Conservation (phyloP, 2,797 vertebrate species). For the Xenentodon cancila region DNA sequence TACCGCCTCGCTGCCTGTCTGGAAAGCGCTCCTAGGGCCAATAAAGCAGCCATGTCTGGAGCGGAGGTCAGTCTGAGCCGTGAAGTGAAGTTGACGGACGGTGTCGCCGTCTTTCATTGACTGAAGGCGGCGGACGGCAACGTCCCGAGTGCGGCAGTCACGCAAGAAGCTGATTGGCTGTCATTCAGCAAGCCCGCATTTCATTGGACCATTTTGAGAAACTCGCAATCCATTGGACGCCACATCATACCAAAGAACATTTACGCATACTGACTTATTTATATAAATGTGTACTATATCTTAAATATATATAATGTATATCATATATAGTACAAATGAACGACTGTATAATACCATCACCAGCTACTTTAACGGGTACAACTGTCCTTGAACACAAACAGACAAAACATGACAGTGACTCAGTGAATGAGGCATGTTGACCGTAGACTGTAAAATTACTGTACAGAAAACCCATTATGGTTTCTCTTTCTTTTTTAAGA, state of each 20-base stretch:
- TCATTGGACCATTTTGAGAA: constrained; percentile 34
- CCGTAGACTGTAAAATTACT: too few relatives aligned
- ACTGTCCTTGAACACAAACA: too few relatives aligned
- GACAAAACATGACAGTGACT: too few relatives aligned
- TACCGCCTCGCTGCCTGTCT: constrained; percentile 73
- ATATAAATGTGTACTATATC: too few relatives aligned
- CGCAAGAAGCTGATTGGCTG: constrained; percentile 49
- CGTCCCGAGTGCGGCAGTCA: constrained; percentile 35
- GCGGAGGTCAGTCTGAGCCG: constrained; percentile 68
- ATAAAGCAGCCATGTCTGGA: constrained; percentile 81
- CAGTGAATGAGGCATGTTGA: too few relatives aligned
- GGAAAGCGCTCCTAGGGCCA: constrained; percentile 79
- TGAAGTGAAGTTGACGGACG: constrained; percentile 24
- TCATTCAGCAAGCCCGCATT: rapidly evolving
- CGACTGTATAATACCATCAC: too few relatives aligned
- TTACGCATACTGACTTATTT: too few relatives aligned
- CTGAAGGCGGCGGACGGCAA: not conserved
- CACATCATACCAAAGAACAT: not conserved
- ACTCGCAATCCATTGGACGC: constrained; percentile 31
- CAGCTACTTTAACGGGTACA: too few relatives aligned
- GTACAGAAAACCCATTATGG: too few relatives aligned
- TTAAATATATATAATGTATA: too few relatives aligned
- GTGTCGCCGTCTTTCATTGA: constrained; percentile 25
- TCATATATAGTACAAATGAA: too few relatives aligned
- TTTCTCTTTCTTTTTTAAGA: too few relatives aligned